phyloP scores from a whole-genome alignment of 2,797 vertebrate species.

The Sternarchorhynchus goeldii region DNA sequence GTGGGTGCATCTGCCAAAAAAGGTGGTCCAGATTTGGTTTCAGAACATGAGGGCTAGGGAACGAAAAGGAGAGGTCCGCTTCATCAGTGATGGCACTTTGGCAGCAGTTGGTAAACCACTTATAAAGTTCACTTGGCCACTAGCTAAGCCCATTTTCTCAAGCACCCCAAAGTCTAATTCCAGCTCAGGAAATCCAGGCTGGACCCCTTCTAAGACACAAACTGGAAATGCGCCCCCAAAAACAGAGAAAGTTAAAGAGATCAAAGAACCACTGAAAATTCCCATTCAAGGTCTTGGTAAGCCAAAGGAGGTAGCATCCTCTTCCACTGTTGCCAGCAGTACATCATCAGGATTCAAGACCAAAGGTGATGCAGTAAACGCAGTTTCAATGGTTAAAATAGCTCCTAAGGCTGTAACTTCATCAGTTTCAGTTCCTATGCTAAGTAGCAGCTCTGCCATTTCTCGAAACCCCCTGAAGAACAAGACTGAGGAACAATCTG shows the following conservation, averaged over 20 bases:
- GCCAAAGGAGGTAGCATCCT: conserved; percentile 70
- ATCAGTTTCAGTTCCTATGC: conserved; percentile 63
- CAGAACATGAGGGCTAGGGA: conserved; percentile 93
- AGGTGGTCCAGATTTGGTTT: conserved; percentile 96
- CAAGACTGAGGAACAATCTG: conserved; percentile 71
- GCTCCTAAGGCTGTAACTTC: conserved; percentile 69
- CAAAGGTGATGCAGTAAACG: conserved; percentile 74
- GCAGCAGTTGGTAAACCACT: conserved; percentile 82
- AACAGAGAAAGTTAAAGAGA: conserved; percentile 68
- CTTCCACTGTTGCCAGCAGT: conserved; percentile 63
- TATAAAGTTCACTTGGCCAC: conserved; percentile 83
- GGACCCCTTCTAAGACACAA: conserved; percentile 65
- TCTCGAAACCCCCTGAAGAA: conserved; percentile 66
- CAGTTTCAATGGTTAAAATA: conserved; percentile 76
- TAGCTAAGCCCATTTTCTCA: conserved; percentile 79
- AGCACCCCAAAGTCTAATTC: conserved; percentile 68
- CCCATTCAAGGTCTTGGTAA: conserved; percentile 69
- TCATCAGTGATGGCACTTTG: conserved; percentile 81
- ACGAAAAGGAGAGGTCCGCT: conserved; percentile 89
- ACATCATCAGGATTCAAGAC: conserved; percentile 73
- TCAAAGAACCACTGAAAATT: conserved; percentile 65
- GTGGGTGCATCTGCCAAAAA: conserved; percentile 91
- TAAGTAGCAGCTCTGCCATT: conserved; percentile 69
- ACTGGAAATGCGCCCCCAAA: conserved; percentile 71
- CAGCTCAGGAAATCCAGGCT: conserved; percentile 62